A percentile compares a stretch with the other conserved stretches of the same genome.
phyloP scores from a whole-genome alignment of 2,888 invertebrate genomes.

The Sclerodermus sp. region DNA sequence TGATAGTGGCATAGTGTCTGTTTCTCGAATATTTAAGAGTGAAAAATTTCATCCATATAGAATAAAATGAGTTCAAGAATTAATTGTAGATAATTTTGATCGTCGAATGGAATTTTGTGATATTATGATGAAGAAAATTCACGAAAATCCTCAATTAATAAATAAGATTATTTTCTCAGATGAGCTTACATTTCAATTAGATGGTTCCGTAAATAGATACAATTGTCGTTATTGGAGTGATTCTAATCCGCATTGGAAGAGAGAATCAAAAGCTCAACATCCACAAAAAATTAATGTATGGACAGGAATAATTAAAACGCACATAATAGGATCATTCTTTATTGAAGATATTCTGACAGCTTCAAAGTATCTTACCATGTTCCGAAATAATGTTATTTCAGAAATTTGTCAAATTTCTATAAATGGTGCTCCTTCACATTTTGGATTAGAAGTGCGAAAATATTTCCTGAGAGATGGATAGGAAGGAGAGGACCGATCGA shows the following conservation, averaged over 20 bases:
- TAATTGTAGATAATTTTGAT: conserved; percentile 27
- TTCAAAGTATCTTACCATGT: conserved; percentile 7
- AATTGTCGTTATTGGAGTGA: conserved; percentile 31
- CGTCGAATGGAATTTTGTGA: conserved; percentile 26
- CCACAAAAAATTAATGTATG: conserved; percentile 14
- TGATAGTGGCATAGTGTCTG: no score
- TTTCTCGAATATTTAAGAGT: no score
- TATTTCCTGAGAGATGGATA: no score
- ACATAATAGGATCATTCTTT: conserved; percentile 13
- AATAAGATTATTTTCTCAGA: conserved; percentile 26
- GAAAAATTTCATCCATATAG: no score
- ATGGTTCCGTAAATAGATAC: conserved; percentile 30
- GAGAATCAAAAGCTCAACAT: conserved; percentile 11
- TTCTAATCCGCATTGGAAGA: conserved; percentile 26
- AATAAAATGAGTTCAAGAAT: no score
- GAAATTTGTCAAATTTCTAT: not conserved
- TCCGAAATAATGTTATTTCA: conserved; percentile 10
- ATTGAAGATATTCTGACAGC: conserved; percentile 13
- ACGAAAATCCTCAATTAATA: conserved; percentile 14
- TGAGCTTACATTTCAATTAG: conserved; percentile 28
- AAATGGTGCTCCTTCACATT: no score
- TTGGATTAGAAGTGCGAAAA: no score
- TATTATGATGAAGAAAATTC: conserved; percentile 8
- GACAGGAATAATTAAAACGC: conserved; percentile 1
- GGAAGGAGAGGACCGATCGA: no score